Base-by-base conservation (phyloP, 2,888 invertebrate species). In the Oscheius myriophilus region DNA sequence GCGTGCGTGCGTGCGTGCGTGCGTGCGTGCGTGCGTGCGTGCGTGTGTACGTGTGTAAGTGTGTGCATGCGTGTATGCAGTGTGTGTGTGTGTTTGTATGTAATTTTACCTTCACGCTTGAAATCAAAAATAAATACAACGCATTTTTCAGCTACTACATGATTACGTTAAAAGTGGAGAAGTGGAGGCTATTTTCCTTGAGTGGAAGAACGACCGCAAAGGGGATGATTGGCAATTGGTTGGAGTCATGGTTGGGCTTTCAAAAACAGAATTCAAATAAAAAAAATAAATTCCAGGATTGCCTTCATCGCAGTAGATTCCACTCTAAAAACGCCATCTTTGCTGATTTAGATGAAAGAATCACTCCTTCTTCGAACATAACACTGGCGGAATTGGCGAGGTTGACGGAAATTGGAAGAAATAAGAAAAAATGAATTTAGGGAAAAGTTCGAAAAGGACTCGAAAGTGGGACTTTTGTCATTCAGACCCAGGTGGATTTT, bases 211-310 rank as follows among this genome's bases (percentile, higher is more conserved):
- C 14, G 57, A 57, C 18, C n/a, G 66, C 2, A 1, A 23, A 7
- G 57, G 46, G 7, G 16, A 7, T n/a, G 6, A 49, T 9, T 66
- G 66, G 66, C 57, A 66, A 21, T 26, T 54, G 7, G 33, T 46
- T 1, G 55, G 26, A 42, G 43, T 66, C 18, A 59, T 42, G 42
- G 59, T 59, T 7, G 23, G 42, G 2, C 42, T 42, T n/a, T n/a
- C n/a, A n/a, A n/a, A n/a, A n/a, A n/a, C n/a, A n/a, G n/a, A n/a
- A n/a, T n/a, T n/a, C n/a, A n/a, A n/a, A n/a, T n/a, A n/a, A n/a
- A n/a, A n/a, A n/a, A n/a, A n/a, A n/a, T n/a, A n/a, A 14, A 1
- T 49, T 67, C 45, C 26, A 67, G 67, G 67, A 67, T 18, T 67
- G 67, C 51, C 9, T 67, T 9, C 25, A 39, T 4, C 49, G 67